Conservation (phyloP, 1,140 invertebrate species). For the Calliopsis andreniformis region DNA sequence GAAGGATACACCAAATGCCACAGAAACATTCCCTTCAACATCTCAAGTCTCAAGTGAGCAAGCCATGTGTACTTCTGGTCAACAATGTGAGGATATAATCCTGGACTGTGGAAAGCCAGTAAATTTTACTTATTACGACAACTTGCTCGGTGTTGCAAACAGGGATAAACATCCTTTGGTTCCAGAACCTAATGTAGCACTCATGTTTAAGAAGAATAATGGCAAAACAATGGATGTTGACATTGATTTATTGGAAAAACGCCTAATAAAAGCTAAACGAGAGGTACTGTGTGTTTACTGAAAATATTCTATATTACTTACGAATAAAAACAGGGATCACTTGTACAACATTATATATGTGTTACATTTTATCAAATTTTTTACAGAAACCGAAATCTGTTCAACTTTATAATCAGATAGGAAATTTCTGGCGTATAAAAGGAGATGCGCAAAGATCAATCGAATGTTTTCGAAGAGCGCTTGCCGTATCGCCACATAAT, state of each 20-base stretch:
- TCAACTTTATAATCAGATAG: constrained; percentile 93
- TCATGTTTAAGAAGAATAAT: constrained; percentile 90
- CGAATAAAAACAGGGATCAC: background rate
- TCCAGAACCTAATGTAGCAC: constrained; percentile 87
- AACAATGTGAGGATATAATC: constrained; percentile 84
- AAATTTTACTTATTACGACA: constrained; percentile 94
- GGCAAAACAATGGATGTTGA: constrained; percentile 87
- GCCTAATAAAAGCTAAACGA: constrained; percentile 90
- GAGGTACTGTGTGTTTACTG: constrained; percentile 81
- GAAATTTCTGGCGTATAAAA: constrained; percentile 93
- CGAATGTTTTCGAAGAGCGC: constrained; percentile 92
- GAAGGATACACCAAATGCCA: constrained; percentile 74
- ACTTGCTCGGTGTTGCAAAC: constrained; percentile 90
- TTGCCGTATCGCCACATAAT: constrained; percentile 92
- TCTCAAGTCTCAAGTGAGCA: constrained; percentile 69
- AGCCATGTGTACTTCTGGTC: constrained; percentile 68
- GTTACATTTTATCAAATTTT: constrained; percentile 40
- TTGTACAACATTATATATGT: constrained; percentile 17
- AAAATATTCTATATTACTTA: background rate
- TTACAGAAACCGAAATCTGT: constrained; percentile 91
- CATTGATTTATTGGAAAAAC: constrained; percentile 88
- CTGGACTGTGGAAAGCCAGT: constrained; percentile 93
- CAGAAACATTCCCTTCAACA: constrained; percentile 65
- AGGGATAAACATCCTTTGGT: constrained; percentile 86
- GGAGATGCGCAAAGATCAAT: constrained; percentile 92